Evolutionary conservation across 2,797 vertebrate species (phyloP), one percentile per base, ranked within the genome.

Genomic region (Aselliscus stoliczkanus): DNA sequence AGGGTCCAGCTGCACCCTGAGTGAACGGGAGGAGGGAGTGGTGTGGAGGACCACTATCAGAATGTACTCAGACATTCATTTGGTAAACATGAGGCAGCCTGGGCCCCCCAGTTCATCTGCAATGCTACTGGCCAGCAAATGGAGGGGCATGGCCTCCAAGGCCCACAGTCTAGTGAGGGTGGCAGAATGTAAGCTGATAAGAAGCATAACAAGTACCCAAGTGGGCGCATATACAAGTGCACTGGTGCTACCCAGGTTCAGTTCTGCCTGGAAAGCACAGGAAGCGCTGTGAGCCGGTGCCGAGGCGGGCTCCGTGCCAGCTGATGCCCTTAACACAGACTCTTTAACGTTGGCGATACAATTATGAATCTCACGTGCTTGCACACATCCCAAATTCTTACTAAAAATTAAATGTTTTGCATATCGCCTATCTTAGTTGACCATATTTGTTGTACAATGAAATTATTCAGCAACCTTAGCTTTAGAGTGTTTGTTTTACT

Each of bases 201-300:
- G 15, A 29, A 5, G 47, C 39, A 5, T 4, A 39, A 25, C 15
- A 72, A 29, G 7, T 27, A 20, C 4, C 37, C 9, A 5, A 0
- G 1, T 6, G 6, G 44, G 20, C 9, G 42, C 31, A 2, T 7
- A 1, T 2, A 0, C n/a, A 34, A 15, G 12, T 1, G 4, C 11
- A 2, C 20, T 0, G 2, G 7, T 14, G 31, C 17, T 6, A 0
- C 42, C 7, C 1, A 31, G 2, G 7, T 5, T 64, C 17, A 1
- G 0, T 17, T n/a, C 23, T 9, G 58, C 27, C 7, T 8, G 2
- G 52, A 56, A 20, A 31, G 4, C 20, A n/a, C 13, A 37, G 9
- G 29, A 12, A 15, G n/a, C 37, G 37, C 4, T 21, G 34, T 13
- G 42, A 25, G 20, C 73, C 31, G 37, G 20, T 1, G 17, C 54